These are phyloP conservation scores for Telmatochromis sp. DNA, from an alignment of 2,113 vertebrate genomes.

Conservation along the genomic window DNA sequence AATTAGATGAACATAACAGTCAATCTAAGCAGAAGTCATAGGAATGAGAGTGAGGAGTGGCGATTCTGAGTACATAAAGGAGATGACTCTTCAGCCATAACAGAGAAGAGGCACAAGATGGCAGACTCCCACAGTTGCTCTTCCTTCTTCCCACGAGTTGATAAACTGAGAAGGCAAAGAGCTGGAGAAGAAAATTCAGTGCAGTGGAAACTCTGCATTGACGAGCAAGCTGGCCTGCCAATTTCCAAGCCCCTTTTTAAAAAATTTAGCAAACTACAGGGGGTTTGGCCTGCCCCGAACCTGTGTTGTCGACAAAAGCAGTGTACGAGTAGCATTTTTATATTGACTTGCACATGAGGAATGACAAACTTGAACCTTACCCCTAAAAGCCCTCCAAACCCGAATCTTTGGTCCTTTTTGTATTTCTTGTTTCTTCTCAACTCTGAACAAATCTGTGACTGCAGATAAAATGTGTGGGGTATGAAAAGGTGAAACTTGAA, in stretches of 20 bases:
- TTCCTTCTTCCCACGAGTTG: slow-evolving; percentile 4
- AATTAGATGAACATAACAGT: background rate
- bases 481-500: slow-evolving; percentile 59
- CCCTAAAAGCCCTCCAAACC: slow-evolving; percentile 29
- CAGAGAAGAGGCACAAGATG: slow-evolving; percentile 21
- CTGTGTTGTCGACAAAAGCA: slow-evolving; percentile 46
- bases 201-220: slow-evolving; percentile 6
- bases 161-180: background rate
- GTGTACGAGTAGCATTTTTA: slow-evolving; percentile 74
- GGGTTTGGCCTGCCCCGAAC: slow-evolving; percentile 32
- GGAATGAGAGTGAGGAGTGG: slow-evolving; percentile 7
- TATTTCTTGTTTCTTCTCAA: slow-evolving; percentile 28
- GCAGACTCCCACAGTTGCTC: slow-evolving; percentile 8
- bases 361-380: slow-evolving; percentile 67
- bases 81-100: slow-evolving; percentile 3
- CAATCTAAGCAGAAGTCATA: slow-evolving; percentile 8
- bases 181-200: slow-evolving; percentile 15
- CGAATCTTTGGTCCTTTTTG: slow-evolving; percentile 11
- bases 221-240: slow-evolving; percentile 59
- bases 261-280: slow-evolving; percentile 27
- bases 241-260: slow-evolving; percentile 53
- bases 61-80: background rate
- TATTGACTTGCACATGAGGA: slow-evolving; percentile 73
- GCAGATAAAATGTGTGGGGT: slow-evolving; percentile 26
- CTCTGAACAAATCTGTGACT: slow-evolving; percentile 27